Evolutionary conservation across 2,888 invertebrate genomes (phyloP).

Genomic region (Orthosia incerta): DNA sequence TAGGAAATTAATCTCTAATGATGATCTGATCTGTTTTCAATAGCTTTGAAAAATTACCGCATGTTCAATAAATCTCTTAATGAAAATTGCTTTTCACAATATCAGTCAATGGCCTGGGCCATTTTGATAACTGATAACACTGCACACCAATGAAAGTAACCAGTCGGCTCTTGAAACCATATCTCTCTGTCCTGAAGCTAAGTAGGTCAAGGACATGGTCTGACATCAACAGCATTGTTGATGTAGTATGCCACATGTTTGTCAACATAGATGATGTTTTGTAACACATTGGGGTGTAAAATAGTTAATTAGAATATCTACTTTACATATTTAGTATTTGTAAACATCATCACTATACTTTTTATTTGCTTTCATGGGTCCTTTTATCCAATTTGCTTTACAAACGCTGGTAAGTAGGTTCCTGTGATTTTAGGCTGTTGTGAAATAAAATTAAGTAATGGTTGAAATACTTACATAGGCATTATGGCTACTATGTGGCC

Average conservation of each 20-base stretch:
- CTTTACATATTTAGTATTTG: background rate
- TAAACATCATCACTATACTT: background rate
- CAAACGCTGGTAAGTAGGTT: background rate
- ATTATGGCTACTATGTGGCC: conserved; percentile 88
- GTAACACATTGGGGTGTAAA: background rate
- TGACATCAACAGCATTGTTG: conserved; percentile 8
- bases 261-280: conserved; percentile 13
- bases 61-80: too few species aligned
- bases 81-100: too few species aligned
- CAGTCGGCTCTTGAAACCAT: background rate
- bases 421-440: background rate
- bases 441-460: conserved; percentile 4
- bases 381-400: background rate
- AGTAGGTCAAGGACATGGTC: conserved; percentile 29
- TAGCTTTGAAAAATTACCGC: background rate
- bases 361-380: background rate
- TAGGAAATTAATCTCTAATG: background rate
- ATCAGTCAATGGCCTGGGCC: background rate
- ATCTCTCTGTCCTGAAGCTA: conserved; percentile 16
- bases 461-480: conserved; percentile 85
- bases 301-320: conserved; percentile 2
- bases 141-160: background rate
- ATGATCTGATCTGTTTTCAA: background rate
- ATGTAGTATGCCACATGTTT: conserved; percentile 12
- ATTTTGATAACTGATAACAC: background rate